Conservation (phyloP, 2,113 vertebrate genomes). For the Salvelinus alpinus region DNA sequence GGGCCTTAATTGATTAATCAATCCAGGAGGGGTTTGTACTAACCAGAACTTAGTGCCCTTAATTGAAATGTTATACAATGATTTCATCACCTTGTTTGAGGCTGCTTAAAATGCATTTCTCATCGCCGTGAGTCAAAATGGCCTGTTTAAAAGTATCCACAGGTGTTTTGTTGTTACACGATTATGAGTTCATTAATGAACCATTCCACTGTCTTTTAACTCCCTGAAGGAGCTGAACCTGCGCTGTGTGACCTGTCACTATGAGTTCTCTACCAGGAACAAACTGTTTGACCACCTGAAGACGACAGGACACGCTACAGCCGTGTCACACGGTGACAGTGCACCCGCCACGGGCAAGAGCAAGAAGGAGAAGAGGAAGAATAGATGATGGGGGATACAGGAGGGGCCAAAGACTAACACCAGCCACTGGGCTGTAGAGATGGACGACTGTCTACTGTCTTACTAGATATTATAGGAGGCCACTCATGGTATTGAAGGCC, state of each 20-base stretch:
- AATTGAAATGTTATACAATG: no score
- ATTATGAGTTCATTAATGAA: not conserved
- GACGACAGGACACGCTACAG: slow-evolving; percentile 83
- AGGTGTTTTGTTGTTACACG: not conserved
- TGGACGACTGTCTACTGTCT: not conserved
- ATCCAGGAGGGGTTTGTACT: no score
- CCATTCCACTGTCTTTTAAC: not conserved
- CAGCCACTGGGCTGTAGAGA: not conserved
- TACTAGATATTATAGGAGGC: no score
- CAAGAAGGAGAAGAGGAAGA: slow-evolving; percentile 89
- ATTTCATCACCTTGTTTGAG: no score
- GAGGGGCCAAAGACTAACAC: not conserved
- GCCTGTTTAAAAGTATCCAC: not conserved
- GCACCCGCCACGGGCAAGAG: slow-evolving; percentile 60
- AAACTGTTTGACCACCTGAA: slow-evolving; percentile 95
- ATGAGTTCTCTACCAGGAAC: slow-evolving; percentile 88
- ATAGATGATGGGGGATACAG: slow-evolving; percentile 67
- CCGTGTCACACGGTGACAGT: slow-evolving; percentile 58
- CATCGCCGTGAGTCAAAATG: no score
- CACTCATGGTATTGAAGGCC: not conserved
- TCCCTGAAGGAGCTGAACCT: slow-evolving; percentile 76
- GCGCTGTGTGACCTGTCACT: slow-evolving; percentile 82
- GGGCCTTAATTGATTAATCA: no score
- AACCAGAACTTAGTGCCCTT: no score
- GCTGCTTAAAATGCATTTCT: no score